Base-by-base conservation (phyloP, 2,888 invertebrate genomes). In the Nematopogon swammerdamellus region DNA sequence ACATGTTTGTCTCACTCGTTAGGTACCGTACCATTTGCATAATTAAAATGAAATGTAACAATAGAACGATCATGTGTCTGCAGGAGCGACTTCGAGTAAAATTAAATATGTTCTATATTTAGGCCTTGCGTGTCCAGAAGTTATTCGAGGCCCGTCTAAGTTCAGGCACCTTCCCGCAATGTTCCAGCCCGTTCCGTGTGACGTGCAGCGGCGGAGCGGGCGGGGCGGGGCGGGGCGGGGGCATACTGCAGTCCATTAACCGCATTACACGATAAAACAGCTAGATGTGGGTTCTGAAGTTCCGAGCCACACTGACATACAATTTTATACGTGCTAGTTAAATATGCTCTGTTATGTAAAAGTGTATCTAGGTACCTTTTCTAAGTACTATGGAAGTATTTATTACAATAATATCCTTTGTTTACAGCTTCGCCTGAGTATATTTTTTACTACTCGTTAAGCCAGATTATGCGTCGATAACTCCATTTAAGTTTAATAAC, bases 1-100 rank as follows among this genome's bases (percentile, higher is more conserved):
- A 51, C 49, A 46, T 47, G 50, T 49, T 50, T 50, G 44, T 49
- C 48, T 45, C 30, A 44, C 49, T 20, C 49, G 16, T 46, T 25
- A 20, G 25, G 18, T 45, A 25, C 46, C 48, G 44, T 44, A 48
- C 45, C 30, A 20, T 18, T 29, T 49, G 42, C 20, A 19, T 49
- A 49, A 49, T 25, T n/a, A n/a, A 25, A 25, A 25, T 6, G 25
- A 25, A 25, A 25, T 25, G 25, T 8, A 25, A 25, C 4, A 25
- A 25, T 8, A 25, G 25, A 25, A 25, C 8, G 4, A 25, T 25
- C 5, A 25, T 4, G 25, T 4, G 36, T 36, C 36, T 8, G n/a
- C n/a, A n/a, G n/a, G 14, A 36, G 36, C 36, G 36, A 36, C 6
- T 8, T 14, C 11, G 8, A 14, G 6, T 8, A 14, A 14, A 36